phyloP scores from a whole-genome alignment of 2,888 invertebrate species.

The Lepetodrilus schrolli region DNA sequence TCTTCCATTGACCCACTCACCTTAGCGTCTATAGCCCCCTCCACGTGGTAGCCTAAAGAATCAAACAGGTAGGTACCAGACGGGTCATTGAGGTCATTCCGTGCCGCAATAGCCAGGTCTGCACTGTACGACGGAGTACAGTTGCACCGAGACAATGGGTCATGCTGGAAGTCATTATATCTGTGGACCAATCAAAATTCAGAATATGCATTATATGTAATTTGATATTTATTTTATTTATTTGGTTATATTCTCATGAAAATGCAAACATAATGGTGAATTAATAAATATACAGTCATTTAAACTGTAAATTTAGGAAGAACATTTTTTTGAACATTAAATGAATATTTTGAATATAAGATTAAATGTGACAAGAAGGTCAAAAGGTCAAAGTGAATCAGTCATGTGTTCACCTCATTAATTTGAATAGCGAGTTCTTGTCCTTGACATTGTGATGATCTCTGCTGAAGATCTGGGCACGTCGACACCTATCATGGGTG shows the following conservation, averaged over 20 bases:
- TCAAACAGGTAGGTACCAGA: conserved; percentile 82
- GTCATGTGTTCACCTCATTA: conserved; percentile 75
- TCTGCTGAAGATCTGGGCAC: conserved; percentile 80
- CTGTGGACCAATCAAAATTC: too few species aligned
- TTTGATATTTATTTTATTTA: too few species aligned
- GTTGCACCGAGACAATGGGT: conserved; percentile 81
- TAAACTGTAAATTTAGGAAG: too few species aligned
- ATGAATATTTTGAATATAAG: too few species aligned
- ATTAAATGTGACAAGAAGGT: too few species aligned
- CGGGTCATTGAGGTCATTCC: conserved; percentile 82
- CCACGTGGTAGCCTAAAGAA: conserved; percentile 81
- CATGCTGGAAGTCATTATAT: conserved; percentile 73
- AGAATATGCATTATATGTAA: too few species aligned
- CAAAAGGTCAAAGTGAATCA: not conserved
- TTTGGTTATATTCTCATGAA: too few species aligned
- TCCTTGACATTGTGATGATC: conserved; percentile 79
- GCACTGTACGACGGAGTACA: conserved; percentile 83
- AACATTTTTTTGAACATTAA: too few species aligned
- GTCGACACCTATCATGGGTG: conserved; percentile 80
- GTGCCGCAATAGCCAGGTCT: conserved; percentile 82
- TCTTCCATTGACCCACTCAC: too few species aligned
- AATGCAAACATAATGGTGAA: too few species aligned
- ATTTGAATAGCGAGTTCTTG: conserved; percentile 79
- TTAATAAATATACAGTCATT: too few species aligned
- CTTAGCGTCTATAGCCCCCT: conserved; percentile 83